These are phyloP conservation scores for Leucophenga montana DNA, from an alignment of 2,888 invertebrate genomes.

Conservation along the genomic window DNA sequence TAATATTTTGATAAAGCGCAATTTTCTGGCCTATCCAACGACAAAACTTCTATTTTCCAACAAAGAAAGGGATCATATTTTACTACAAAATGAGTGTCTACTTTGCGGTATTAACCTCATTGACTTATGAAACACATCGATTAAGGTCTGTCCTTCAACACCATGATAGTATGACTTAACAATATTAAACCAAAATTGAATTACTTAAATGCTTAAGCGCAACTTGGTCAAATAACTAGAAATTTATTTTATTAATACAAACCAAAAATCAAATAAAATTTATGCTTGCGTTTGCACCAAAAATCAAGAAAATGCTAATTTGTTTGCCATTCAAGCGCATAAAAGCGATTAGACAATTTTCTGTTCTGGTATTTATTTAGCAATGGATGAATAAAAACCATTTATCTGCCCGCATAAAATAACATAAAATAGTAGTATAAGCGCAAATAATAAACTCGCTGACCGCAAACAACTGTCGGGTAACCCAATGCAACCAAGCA, in stretches of 20 bases:
- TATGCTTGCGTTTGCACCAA: constrained; percentile 4
- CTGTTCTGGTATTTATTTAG: too few relatives aligned
- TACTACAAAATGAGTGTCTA: too few relatives aligned
- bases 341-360: constrained; percentile 69
- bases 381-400: neutral
- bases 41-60: too few relatives aligned
- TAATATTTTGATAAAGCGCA: too few relatives aligned
- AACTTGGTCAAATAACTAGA: neutral
- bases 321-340: constrained; percentile 67
- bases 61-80: too few relatives aligned
- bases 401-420: constrained; percentile 25
- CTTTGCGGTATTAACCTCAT: too few relatives aligned
- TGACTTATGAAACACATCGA: too few relatives aligned
- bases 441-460: constrained; percentile 31
- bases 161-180: neutral
- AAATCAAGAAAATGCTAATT: constrained; percentile 44
- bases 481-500: constrained; percentile 33
- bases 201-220: neutral
- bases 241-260: neutral
- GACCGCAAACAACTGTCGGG: constrained; percentile 24
- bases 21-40: too few relatives aligned
- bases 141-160: too few relatives aligned
- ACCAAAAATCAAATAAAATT: constrained; percentile 1
- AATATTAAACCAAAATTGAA: neutral
- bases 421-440: constrained; percentile 28